Conservation (phyloP, 2,797 vertebrate species). For the Typhlichthys subterraneus region DNA sequence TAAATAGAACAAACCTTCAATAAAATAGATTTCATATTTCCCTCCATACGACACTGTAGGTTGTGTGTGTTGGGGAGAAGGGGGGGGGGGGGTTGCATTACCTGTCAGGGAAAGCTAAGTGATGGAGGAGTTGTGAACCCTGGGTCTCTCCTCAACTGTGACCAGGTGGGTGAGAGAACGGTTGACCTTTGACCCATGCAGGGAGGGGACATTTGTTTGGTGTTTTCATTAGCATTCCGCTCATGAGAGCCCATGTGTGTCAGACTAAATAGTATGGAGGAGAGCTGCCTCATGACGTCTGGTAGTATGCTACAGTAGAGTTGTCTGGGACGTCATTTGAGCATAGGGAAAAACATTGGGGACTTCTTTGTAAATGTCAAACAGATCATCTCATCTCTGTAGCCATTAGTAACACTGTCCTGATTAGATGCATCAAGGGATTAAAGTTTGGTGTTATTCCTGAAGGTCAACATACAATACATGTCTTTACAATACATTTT, state of each 20-base stretch:
- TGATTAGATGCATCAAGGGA: too few relatives aligned
- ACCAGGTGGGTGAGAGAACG: conserved; percentile 35
- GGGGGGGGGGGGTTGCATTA: neutral
- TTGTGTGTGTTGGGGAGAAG: too few relatives aligned
- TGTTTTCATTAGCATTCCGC: conserved; percentile 55
- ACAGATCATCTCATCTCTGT: too few relatives aligned
- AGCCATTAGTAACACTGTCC: too few relatives aligned
- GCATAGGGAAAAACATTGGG: too few relatives aligned
- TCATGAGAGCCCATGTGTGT: conserved; percentile 37
- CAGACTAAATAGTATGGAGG: conserved; percentile 15
- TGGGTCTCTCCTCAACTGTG: conserved; percentile 51
- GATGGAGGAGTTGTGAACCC: neutral
- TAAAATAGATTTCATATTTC: too few relatives aligned
- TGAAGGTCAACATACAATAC: too few relatives aligned
- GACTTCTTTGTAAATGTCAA: too few relatives aligned
- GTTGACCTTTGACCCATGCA: conserved; percentile 64
- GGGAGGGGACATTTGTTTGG: conserved; percentile 47
- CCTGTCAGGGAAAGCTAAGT: neutral
- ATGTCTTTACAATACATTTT: too few relatives aligned
- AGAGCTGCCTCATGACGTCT: neutral
- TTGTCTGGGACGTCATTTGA: conserved; percentile 12
- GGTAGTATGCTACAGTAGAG: conserved; percentile 24
- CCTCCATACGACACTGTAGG: too few relatives aligned
- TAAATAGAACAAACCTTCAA: too few relatives aligned
- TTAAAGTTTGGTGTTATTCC: too few relatives aligned